Base-by-base conservation (phyloP, 2,113 vertebrate genomes). In the Heterochromis multidens region DNA sequence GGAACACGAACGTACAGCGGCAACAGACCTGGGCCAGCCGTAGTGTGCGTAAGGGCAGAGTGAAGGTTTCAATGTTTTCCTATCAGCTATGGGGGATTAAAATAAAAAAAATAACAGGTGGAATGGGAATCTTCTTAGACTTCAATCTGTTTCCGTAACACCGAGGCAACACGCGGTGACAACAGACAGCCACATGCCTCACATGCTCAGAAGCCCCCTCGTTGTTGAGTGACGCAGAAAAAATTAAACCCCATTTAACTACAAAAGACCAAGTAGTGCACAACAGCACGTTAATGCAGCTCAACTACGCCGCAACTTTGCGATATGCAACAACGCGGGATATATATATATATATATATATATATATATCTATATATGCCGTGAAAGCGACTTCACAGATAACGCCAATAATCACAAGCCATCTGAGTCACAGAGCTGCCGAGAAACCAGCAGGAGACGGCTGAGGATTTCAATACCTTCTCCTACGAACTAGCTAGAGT, bases 151-250 rank as follows among this genome's bases (percentile, higher is more conserved):
- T 35, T 21, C 35, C 61, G 43, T 72, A 25, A 59, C 12, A 40
- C 3, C 10, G 35, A 67, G 35, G 16, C 3, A 65, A 25, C 90
- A 93, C 87, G 92, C 79, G 90, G 87, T 81, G 43, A 80, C 23
- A 80, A 83, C 33, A n/a, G 17, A 43, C 77, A 70, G 84, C 82
- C 91, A 84, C 93, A 93, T 93, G 93, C 81, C 59, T 70, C 40
- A 85, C 82, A 40, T 67, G 21, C 17, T 57, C 54, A 8, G 8
- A 1, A 9, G 77, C 58, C 62, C 70, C 58, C 13, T 60, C 11
- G 16, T 13, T 10, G 56, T 7, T 58, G 31, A 83, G 67, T 91
- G 88, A 89, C 88, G 88, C 88, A 89, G 83, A 29, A 60, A 58
- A 19, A 80, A 78, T 62, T 29, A 33, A 61, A 1, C 9, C 4